Evolutionary conservation across 2,888 invertebrate species (phyloP).

Genomic region (Dorcus hopei): DNA sequence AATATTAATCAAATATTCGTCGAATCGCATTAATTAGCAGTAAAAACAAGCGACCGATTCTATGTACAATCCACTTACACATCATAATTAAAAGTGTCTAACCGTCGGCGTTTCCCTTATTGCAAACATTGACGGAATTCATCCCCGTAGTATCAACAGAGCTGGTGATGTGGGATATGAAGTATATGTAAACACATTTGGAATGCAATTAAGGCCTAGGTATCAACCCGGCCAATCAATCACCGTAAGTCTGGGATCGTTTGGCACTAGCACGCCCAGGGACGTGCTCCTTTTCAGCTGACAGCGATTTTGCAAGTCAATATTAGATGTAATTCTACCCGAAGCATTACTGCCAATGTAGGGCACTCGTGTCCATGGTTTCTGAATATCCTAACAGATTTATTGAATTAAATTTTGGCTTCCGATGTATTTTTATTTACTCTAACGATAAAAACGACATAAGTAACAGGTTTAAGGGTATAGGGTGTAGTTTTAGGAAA

Average conservation of each 20-base stretch:
- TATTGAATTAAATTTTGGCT: slow-evolving; percentile 17
- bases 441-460: no score
- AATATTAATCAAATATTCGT: neutral
- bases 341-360: slow-evolving; percentile 19
- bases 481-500: no score
- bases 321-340: slow-evolving; percentile 45
- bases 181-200: slow-evolving; percentile 49
- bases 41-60: slow-evolving; percentile 27
- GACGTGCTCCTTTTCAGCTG: slow-evolving; percentile 43
- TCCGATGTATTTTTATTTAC: neutral
- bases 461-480: no score
- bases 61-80: slow-evolving; percentile 40
- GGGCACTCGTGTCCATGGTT: slow-evolving; percentile 21
- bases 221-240: slow-evolving; percentile 49
- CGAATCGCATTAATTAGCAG: slow-evolving; percentile 28
- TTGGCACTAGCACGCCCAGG: slow-evolving; percentile 45
- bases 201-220: slow-evolving; percentile 48
- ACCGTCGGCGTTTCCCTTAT: slow-evolving; percentile 36
- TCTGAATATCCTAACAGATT: slow-evolving; percentile 11
- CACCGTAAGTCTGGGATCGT: slow-evolving; percentile 47
- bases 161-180: slow-evolving; percentile 39
- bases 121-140: slow-evolving; percentile 33
- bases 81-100: slow-evolving; percentile 42
- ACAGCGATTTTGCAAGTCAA: slow-evolving; percentile 49
- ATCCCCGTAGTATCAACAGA: slow-evolving; percentile 29